phyloP scores from a whole-genome alignment of 2,888 invertebrate species.

The Loripinus fragilis region DNA sequence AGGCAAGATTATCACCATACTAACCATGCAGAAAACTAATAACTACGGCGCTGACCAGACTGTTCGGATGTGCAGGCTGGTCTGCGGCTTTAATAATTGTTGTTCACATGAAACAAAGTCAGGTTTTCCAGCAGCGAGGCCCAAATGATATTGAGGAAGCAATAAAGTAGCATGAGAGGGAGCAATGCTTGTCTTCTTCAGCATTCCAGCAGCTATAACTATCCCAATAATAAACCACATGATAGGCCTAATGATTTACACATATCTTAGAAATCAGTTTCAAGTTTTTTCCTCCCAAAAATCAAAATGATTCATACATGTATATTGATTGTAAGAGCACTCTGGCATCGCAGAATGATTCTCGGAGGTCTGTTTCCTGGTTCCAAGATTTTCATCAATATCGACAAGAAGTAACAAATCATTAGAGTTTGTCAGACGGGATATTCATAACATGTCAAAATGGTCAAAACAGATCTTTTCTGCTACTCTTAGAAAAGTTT shows the following conservation, averaged over 20 bases:
- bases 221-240: not conserved
- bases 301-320: slow-evolving; percentile 14
- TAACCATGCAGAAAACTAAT: no score
- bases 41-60: no score
- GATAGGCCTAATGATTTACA: not conserved
- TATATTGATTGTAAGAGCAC: not conserved
- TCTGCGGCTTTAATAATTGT: no score
- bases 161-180: not conserved
- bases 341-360: not conserved
- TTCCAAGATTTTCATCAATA: slow-evolving; percentile 17
- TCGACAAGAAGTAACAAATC: slow-evolving; percentile 7
- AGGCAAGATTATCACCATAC: no score
- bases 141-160: no score
- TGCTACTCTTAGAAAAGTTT: slow-evolving; percentile 5
- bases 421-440: not conserved
- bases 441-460: slow-evolving; percentile 20
- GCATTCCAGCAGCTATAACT: not conserved
- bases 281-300: not conserved
- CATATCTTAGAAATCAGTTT: not conserved
- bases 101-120: no score
- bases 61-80: no score
- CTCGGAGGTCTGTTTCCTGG: not conserved
- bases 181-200: not conserved
- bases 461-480: slow-evolving; percentile 17
- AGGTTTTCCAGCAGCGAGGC: no score